Base-by-base conservation (phyloP, 2,113 vertebrate genomes). In the Chamaea fasciata region DNA sequence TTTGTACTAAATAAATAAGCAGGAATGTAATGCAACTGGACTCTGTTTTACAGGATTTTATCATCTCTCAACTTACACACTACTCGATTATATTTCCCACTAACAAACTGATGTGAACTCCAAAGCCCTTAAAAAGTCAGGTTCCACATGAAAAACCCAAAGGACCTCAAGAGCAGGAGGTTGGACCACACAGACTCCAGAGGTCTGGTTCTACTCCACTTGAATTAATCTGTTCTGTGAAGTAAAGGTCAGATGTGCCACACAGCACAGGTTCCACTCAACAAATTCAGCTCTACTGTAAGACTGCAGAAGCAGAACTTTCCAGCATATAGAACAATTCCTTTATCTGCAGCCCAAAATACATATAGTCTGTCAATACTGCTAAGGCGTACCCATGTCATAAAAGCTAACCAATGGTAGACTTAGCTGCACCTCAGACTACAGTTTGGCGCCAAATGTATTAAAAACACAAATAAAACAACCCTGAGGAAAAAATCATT, bases 401-500 rank as follows among this genome's bases (percentile, higher is more conserved):
- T n/a, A 82, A 91, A 89, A 81, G 27, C 13, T 46, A 80, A 83
- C 3, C 10, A 69, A 74, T 33, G 76, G 44, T 28, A 81, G n/a
- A 27, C 7, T 65, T 44, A 70, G 9, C 42, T 88, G 50, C 8
- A 81, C 3, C 8, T 57, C 11, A 69, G 33, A 50, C 26, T n/a
- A 59, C 10, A 71, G 7, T 60, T 84, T 70, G 6, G 9, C 10
- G 78, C 21, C 17, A 93, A 59, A 50, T 20, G 4, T 37, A 80
- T 39, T 82, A 39, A 84, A 89, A 79, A 41, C 33, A 44, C 4
- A 76, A 56, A 80, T 35, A 68, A 87, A 91, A n/a, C 4, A 67
- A 68, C 15, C 13, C 17, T 4, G 20, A 2, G 2, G 1, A 5
- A 10, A 46, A 52, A 41, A 7, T 15, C 1, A 65, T 28, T 76